Percentiles rank a stretch among this genome's conserved stretches.
These are phyloP conservation scores for Ondatra zibethicus DNA, from an alignment of 2,113 vertebrate genomes.

Conservation along the genomic window DNA sequence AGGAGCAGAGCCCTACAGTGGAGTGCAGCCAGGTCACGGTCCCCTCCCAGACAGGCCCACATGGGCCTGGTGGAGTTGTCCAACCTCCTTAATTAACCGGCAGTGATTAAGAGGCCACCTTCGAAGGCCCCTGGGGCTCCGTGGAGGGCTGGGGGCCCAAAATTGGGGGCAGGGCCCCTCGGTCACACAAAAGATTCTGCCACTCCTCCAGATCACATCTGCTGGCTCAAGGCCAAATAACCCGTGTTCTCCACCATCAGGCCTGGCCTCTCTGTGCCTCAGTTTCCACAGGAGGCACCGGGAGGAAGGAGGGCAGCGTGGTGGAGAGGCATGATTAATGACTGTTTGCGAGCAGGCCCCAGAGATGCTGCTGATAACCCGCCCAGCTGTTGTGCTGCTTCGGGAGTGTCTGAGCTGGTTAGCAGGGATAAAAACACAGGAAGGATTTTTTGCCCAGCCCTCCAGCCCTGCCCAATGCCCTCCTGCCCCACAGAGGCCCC, in stretches of 20 bases:
- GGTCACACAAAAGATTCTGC: neutral
- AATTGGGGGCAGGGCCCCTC: constrained; percentile 23
- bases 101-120: constrained; percentile 78
- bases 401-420: constrained; percentile 78
- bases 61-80: neutral
- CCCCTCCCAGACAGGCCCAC: constrained; percentile 41
- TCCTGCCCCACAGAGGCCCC: neutral
- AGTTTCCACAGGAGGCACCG: constrained; percentile 46
- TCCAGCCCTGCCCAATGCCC: constrained; percentile 49
- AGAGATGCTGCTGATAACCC: constrained; percentile 78
- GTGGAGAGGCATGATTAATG: constrained; percentile 71
- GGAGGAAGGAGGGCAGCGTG: constrained; percentile 56
- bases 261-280: constrained; percentile 68
- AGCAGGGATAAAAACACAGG: constrained; percentile 69
- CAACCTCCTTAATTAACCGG: constrained; percentile 78
- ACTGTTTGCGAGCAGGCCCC: constrained; percentile 76
- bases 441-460: constrained; percentile 50
- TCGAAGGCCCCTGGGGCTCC: constrained; percentile 71
- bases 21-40: neutral
- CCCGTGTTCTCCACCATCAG: neutral
- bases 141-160: constrained; percentile 27
- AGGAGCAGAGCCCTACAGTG: neutral
- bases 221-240: neutral
- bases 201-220: neutral
- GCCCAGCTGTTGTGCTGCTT: constrained; percentile 74